Evolutionary conservation across 2,113 vertebrate species (phyloP).

Genomic region (Vicugna pacos): DNA sequence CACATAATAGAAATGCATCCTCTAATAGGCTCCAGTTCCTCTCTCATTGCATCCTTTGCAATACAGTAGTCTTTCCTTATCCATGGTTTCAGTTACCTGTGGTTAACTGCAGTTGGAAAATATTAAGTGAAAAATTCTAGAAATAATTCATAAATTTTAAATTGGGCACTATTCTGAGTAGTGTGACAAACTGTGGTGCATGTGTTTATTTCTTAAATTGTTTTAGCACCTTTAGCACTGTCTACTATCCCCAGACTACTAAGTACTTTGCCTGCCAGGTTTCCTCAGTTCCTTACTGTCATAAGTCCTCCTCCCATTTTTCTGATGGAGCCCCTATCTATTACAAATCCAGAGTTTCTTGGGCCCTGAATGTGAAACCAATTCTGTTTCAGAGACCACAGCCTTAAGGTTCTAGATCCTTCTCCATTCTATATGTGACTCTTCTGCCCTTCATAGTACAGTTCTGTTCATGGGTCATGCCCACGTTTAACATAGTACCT

Average conservation of each 20-base stretch:
- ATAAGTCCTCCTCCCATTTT: not conserved
- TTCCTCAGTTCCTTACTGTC: not conserved
- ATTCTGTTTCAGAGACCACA: constrained; percentile 10
- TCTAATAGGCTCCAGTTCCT: not conserved
- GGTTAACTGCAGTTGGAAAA: not conserved
- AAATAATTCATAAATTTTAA: not conserved
- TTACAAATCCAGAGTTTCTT: not conserved
- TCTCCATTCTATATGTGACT: not conserved
- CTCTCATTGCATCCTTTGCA: not conserved
- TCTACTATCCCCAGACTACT: not conserved
- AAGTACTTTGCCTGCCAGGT: not conserved
- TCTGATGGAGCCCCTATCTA: not conserved
- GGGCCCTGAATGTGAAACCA: not conserved
- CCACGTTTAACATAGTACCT: not conserved
- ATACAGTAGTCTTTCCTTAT: not conserved
- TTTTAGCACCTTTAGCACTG: not conserved
- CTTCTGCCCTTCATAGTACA: not conserved
- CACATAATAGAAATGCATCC: not conserved
- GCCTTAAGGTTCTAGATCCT: not conserved
- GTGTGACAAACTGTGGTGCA: not conserved
- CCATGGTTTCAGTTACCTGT: not conserved
- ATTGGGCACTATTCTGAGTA: not conserved
- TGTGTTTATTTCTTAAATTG: not conserved
- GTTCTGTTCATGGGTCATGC: not conserved
- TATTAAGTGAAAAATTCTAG: not conserved